Base-by-base conservation (phyloP, 2,113 vertebrate genomes). In the Zosterops lateralis region DNA sequence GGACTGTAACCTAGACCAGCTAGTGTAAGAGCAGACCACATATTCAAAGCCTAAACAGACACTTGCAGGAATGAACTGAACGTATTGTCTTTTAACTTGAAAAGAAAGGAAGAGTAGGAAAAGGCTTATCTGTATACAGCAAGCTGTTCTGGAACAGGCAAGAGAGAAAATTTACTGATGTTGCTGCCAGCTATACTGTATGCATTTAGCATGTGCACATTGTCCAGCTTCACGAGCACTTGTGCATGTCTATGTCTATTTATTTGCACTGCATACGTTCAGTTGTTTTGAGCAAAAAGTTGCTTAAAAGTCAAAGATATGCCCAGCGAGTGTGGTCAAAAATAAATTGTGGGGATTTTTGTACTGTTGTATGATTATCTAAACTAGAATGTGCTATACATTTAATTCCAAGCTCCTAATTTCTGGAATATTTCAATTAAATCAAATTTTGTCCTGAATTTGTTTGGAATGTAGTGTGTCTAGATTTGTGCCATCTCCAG, bases 311-410 rank as follows among this genome's bases (percentile, higher is more conserved):
- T 45, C 14, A 7, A 66, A 81, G 48, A 72, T 77, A 51, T 40
- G 10, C 14, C 16, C 40, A 75, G 31, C 44, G 29, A 92, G 5
- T 50, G 19, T 8, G 6, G 25, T 2, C n/a, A n/a, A 67, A 92
- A 89, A 75, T 31, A 88, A 86, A 58, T 21, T 6, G 36, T 7
- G 2, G 1, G 0, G 0, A 12, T 47, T 87, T 76, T 44, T 10
- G 50, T 40, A 65, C 7, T 0, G 0, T 38, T 31, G 34, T 60
- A 47, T 4, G 11, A 13, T 62, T 77, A 64, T 51, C 11, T 56
- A 87, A 89, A 64, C 6, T 10, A 67, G 89, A 56, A 67, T 12
- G 7, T n/a, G 48, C 10, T 62, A 29, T 6, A 45, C 28, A 83
- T 76, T 65, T 57, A 80, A 64, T 71, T 77, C 18, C 17, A 64